Evolutionary conservation across 1,140 invertebrate species (phyloP).

Genomic region (Daktulosphaira vitifoliae): DNA sequence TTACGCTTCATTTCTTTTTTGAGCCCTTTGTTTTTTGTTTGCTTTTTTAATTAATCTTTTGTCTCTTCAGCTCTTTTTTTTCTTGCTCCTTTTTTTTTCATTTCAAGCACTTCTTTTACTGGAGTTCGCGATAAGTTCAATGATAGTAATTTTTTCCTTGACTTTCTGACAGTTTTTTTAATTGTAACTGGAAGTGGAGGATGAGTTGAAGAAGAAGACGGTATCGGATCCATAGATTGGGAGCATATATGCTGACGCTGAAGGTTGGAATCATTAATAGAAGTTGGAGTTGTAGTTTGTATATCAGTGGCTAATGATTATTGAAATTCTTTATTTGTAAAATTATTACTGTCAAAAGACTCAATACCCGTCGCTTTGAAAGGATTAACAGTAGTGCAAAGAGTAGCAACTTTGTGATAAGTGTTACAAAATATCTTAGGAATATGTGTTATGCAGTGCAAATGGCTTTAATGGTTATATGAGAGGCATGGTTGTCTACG

Average conservation of each 20-base stretch:
- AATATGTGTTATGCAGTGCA: background rate
- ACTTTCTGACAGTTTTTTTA: too few species aligned
- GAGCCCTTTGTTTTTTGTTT: too few species aligned
- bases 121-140: too few species aligned
- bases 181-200: too few species aligned
- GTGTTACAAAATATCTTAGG: background rate
- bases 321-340: slow-evolving; percentile 38
- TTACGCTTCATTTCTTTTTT: too few species aligned
- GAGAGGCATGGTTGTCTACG: too few species aligned
- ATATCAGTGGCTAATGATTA: background rate
- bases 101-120: too few species aligned
- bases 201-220: background rate
- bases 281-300: background rate
- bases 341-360: slow-evolving; percentile 39
- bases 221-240: background rate
- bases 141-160: too few species aligned
- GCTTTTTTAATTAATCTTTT: too few species aligned
- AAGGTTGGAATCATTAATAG: background rate
- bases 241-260: background rate
- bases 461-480: too few species aligned
- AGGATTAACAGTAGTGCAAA: slow-evolving; percentile 38
- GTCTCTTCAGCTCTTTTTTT: too few species aligned
- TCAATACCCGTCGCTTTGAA: slow-evolving; percentile 41
- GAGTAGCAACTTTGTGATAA: background rate
- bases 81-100: too few species aligned